A percentile compares a stretch with the other conserved stretches of the same genome.
Evolutionary conservation across 2,113 vertebrate species (phyloP).

Genomic region (Syrmaticus mikado): DNA sequence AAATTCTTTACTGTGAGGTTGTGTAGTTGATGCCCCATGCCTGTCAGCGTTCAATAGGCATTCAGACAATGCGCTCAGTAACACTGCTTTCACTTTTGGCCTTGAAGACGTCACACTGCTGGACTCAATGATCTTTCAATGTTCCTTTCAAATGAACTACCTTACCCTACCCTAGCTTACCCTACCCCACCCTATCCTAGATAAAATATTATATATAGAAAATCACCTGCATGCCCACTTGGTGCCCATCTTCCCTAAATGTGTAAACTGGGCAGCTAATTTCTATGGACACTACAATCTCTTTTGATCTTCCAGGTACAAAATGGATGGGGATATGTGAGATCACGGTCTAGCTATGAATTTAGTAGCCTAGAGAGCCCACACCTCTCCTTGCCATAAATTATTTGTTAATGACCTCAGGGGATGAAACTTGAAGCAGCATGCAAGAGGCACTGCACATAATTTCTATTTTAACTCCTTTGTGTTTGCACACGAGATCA

Average conservation of each 20-base stretch:
- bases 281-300: background rate
- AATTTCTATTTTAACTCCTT: background rate
- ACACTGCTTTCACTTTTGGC: background rate
- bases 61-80: background rate
- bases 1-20: background rate
- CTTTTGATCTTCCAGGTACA: background rate
- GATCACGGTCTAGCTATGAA: background rate
- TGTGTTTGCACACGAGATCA: background rate
- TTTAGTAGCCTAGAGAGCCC: background rate
- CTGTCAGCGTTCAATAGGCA: background rate
- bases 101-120: background rate
- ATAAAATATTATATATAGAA: background rate
- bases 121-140: background rate
- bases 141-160: background rate
- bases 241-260: background rate
- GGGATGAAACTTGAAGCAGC: background rate
- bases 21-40: background rate
- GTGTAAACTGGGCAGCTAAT: background rate
- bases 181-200: background rate
- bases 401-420: background rate
- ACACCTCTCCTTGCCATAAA: background rate
- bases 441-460: background rate
- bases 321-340: background rate
- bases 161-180: background rate
- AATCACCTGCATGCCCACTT: background rate